Evolutionary conservation across 2,797 vertebrate species (phyloP).

Genomic region (Crossoptilon crossoptilon): DNA sequence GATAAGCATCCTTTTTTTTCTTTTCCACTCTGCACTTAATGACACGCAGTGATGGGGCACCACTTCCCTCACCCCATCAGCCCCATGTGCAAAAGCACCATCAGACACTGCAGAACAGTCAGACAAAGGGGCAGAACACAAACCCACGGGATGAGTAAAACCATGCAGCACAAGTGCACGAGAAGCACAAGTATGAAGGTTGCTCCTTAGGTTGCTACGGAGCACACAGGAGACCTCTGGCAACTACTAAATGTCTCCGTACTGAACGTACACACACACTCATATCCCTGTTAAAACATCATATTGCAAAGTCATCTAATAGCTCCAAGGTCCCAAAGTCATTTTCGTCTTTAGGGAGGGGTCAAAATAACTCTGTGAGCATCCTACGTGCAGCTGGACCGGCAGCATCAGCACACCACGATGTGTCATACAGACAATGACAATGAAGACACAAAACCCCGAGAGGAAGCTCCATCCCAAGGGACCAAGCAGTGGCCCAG

Average conservation of each 20-base stretch:
- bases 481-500: neutral
- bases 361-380: neutral
- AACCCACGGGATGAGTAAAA: neutral
- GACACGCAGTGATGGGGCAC: neutral
- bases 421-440: neutral
- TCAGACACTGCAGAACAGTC: neutral
- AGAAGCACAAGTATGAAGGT: neutral
- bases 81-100: neutral
- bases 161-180: neutral
- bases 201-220: neutral
- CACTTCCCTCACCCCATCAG: neutral
- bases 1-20: neutral
- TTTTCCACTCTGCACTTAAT: neutral
- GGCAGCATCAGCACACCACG: fast-evolving
- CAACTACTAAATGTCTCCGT: neutral
- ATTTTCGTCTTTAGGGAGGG: neutral
- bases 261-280: fast-evolving
- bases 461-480: too few species aligned
- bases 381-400: neutral
- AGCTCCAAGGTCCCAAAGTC: neutral
- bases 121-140: neutral
- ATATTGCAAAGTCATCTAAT: too few species aligned
- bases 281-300: neutral
- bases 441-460: neutral
- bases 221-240: neutral